Base-by-base conservation (phyloP, 2,888 invertebrate species). In the Drosophila sordidula region DNA sequence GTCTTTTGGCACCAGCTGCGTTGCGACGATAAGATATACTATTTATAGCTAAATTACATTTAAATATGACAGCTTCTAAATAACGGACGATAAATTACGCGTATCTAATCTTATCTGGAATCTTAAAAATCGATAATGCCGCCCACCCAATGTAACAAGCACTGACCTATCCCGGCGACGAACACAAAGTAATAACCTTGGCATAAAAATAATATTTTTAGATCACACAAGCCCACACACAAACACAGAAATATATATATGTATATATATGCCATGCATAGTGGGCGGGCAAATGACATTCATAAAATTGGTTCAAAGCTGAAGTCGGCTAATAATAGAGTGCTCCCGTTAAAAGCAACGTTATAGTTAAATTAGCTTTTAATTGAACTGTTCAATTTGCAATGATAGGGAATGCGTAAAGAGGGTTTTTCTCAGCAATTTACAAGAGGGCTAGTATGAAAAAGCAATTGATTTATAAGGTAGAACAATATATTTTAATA, bases 161-260 rank as follows among this genome's bases (percentile, higher is more conserved):
- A 52, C 75, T 75, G 75, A 75, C 75, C 71, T 75, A 75, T 75
- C 67, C 75, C 36, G 26, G 14, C 41, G 51, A 8, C 12, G 22
- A 6, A 57, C 46, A 56, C 39, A 69, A 55, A 58, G 8, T 61
- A 62, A 59, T 14, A 54, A 14, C 46, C 44, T 44, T 41, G 56
- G 39, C 44, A 67, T 57, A 59, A 70, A 63, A 29, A 39, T 52
- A 62, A 50, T 66, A 67, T 70, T 61, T 66, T 61, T 75, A 67
- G 70, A 52, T 56, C n/a, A 38, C 18, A 38, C 25, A 8, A 1
- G 25, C 1, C 1, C 14, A 45, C 3, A 29, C 29, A 29, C 8
- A 29, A 0, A 29, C 18, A 18, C 16, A 41, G 3, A 12, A 3
- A 3, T 22, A 18, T 2, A 18, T 18, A 18, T 2, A 18, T 1